phyloP scores from a whole-genome alignment of 2,113 vertebrate genomes.

The Proteles cristata region DNA sequence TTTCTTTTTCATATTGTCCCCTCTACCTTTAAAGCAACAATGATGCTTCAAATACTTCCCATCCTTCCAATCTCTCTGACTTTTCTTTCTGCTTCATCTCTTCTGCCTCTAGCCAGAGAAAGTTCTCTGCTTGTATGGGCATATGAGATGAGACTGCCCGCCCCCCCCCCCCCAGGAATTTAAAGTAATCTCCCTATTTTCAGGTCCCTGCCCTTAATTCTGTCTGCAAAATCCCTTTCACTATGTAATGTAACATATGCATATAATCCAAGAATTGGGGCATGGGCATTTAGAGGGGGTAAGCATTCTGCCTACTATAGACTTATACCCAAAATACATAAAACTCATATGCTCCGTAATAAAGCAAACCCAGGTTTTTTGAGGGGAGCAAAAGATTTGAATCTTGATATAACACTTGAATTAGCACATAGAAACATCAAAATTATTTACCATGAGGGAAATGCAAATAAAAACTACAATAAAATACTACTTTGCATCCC shows the following conservation, averaged over 20 bases:
- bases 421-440: not conserved
- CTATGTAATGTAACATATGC: not conserved
- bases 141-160: not conserved
- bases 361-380: not conserved
- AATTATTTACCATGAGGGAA: not conserved
- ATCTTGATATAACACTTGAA: not conserved
- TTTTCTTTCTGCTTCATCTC: constrained; percentile 28
- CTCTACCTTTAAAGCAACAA: not conserved
- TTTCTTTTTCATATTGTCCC: not conserved
- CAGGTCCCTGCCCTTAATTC: not conserved
- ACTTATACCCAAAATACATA: not conserved
- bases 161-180: not conserved
- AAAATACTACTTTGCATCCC: not conserved
- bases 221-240: not conserved
- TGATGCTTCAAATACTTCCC: not conserved
- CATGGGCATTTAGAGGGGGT: not conserved
- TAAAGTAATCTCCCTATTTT: not conserved
- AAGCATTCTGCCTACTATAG: not conserved
- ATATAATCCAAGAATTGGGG: not conserved
- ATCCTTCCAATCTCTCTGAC: not conserved
- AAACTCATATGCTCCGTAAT: not conserved
- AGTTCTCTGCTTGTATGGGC: not conserved
- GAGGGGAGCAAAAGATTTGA: not conserved
- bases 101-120: not conserved
- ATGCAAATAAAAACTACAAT: not conserved